These are phyloP conservation scores for Batillaria attramentaria DNA, from an alignment of 1,140 invertebrate genomes.

Conservation along the genomic window DNA sequence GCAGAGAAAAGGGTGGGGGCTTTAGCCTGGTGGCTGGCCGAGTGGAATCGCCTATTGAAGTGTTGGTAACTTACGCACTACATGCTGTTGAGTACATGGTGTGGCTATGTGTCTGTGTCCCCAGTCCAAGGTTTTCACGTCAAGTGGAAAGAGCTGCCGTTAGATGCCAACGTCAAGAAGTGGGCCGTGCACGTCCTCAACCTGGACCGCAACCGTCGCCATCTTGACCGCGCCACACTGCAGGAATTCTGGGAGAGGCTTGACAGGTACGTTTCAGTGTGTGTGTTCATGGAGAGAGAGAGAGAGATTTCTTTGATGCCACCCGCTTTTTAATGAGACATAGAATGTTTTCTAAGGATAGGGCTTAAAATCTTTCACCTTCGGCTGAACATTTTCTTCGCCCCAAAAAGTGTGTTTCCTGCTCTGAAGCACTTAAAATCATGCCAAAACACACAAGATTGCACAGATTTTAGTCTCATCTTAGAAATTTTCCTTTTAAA, in stretches of 20 bases:
- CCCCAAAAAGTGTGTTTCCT: background rate
- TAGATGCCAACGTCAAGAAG: constrained; percentile 94
- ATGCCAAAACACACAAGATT: background rate
- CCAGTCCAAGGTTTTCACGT: constrained; percentile 97
- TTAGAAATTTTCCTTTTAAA: too few species aligned
- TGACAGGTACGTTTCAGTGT: constrained; percentile 82
- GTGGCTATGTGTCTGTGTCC: constrained; percentile 57
- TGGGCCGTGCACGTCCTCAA: constrained; percentile 97
- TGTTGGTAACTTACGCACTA: too few species aligned
- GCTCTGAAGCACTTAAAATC: background rate
- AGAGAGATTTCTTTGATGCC: background rate
- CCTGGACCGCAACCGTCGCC: constrained; percentile 92
- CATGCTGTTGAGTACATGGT: background rate
- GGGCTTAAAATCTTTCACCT: background rate
- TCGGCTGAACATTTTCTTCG: background rate
- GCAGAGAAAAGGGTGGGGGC: too few species aligned
- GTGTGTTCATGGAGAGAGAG: background rate
- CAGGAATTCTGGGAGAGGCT: constrained; percentile 98
- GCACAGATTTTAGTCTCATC: too few species aligned
- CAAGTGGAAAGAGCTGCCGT: constrained; percentile 95
- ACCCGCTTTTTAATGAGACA: background rate
- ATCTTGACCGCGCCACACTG: constrained; percentile 95
- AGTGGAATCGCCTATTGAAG: too few species aligned
- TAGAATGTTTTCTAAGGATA: background rate
- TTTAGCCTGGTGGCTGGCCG: too few species aligned